Evolutionary conservation across 2,113 vertebrate species (phyloP).

Genomic region (Rhinoderma darwinii): DNA sequence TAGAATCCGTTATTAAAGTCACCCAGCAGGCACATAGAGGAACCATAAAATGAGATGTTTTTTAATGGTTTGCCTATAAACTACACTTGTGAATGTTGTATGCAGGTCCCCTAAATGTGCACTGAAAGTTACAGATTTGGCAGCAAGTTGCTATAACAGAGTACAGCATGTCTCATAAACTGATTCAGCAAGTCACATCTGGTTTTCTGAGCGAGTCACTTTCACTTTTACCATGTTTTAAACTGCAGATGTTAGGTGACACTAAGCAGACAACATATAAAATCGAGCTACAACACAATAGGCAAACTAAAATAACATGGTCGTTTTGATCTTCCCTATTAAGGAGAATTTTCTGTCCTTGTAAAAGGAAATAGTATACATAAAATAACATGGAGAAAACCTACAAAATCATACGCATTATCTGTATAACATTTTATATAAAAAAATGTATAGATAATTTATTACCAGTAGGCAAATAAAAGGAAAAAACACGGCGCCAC

Average conservation of each 20-base stretch:
- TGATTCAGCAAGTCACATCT: conserved; percentile 47
- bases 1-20: conserved; percentile 60
- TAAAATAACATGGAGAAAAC: background rate
- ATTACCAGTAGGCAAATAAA: no score
- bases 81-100: conserved; percentile 48
- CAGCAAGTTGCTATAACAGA: conserved; percentile 36
- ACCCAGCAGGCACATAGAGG: conserved; percentile 61
- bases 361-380: background rate
- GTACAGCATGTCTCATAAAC: conserved; percentile 40
- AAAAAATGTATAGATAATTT: no score
- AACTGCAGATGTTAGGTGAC: conserved; percentile 41
- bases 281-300: background rate
- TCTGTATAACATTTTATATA: no score
- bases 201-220: conserved; percentile 51
- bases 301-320: background rate
- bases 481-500: no score
- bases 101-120: conserved; percentile 66
- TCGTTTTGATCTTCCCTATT: no score
- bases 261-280: background rate
- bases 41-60: conserved; percentile 60
- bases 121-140: conserved; percentile 59
- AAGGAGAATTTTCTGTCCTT: background rate
- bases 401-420: no score
- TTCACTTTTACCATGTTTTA: conserved; percentile 36
- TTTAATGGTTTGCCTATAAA: conserved; percentile 52